Evolutionary conservation across 2,113 vertebrate genomes (phyloP).

Genomic region (Ellobius talpinus): DNA sequence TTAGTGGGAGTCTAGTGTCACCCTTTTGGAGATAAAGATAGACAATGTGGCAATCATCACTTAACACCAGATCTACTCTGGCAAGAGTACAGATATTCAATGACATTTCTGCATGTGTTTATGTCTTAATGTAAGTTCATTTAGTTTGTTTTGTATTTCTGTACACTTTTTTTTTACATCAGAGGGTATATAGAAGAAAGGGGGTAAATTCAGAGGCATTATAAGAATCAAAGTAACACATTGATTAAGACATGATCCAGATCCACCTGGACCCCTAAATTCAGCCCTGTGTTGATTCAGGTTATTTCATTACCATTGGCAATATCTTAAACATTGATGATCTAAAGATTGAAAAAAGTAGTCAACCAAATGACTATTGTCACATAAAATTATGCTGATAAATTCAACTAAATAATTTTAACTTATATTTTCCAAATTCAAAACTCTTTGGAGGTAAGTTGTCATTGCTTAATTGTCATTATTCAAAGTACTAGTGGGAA

Average conservation of each 20-base stretch:
- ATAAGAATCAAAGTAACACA: constrained; percentile 25
- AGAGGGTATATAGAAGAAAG: background rate
- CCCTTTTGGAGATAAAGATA: background rate
- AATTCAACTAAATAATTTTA: constrained; percentile 42
- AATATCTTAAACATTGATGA: background rate
- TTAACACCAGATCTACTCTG: background rate
- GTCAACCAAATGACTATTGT: background rate
- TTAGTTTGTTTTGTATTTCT: constrained; percentile 39
- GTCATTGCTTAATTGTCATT: constrained; percentile 31
- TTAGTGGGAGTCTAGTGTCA: background rate
- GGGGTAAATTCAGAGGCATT: constrained; percentile 73
- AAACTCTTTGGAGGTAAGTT: constrained; percentile 56
- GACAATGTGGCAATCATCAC: background rate
- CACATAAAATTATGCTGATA: background rate
- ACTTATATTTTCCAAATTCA: constrained; percentile 68
- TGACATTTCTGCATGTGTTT: background rate
- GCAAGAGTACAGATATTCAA: background rate
- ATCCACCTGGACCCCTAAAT: background rate
- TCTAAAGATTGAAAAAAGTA: constrained; percentile 12
- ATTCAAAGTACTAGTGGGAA: constrained; percentile 11
- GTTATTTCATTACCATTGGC: background rate
- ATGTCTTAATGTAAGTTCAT: background rate
- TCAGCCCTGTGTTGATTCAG: background rate
- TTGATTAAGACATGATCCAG: background rate
- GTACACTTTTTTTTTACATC: constrained; percentile 30